Evolutionary conservation across 1,140 invertebrate genomes (phyloP).

Genomic region (Latrodectus geometricus): DNA sequence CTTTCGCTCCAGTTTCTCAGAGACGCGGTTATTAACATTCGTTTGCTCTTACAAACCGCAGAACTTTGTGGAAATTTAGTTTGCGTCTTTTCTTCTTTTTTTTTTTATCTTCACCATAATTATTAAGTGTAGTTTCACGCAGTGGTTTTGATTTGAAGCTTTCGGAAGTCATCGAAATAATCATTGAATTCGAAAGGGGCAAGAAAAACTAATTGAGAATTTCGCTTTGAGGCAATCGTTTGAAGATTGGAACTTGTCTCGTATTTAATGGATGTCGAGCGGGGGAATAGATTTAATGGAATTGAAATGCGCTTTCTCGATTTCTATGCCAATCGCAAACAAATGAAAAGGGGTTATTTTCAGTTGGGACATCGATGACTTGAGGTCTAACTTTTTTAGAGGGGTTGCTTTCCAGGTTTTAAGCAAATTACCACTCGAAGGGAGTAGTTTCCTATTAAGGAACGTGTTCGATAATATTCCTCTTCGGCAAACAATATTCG

Average conservation of each 20-base stretch:
- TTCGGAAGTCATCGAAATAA: conserved; percentile 13
- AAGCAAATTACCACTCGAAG: background rate
- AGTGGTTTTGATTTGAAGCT: background rate
- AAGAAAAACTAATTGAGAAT: conserved; percentile 56
- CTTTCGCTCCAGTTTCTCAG: background rate
- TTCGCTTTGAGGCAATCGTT: conserved; percentile 26
- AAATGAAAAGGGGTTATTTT: background rate
- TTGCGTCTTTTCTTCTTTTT: conserved; percentile 8
- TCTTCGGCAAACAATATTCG: background rate
- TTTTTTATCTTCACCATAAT: conserved; percentile 19
- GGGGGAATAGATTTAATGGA: background rate
- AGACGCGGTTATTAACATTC: conserved; percentile 52
- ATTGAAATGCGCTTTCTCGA: background rate
- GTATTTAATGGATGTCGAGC: conserved; percentile 37
- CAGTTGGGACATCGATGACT: background rate
- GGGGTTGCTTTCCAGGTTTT: background rate
- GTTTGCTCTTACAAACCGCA: conserved; percentile 44
- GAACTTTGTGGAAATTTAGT: conserved; percentile 31
- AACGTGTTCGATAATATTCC: background rate
- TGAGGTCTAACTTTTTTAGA: background rate
- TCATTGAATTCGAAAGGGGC: conserved; percentile 33
- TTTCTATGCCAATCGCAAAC: background rate
- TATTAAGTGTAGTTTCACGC: conserved; percentile 32
- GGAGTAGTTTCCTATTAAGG: background rate
- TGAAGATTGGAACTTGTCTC: conserved; percentile 4